Evolutionary conservation across 2,797 vertebrate species (phyloP).

Genomic region (Garrulus glandarius): DNA sequence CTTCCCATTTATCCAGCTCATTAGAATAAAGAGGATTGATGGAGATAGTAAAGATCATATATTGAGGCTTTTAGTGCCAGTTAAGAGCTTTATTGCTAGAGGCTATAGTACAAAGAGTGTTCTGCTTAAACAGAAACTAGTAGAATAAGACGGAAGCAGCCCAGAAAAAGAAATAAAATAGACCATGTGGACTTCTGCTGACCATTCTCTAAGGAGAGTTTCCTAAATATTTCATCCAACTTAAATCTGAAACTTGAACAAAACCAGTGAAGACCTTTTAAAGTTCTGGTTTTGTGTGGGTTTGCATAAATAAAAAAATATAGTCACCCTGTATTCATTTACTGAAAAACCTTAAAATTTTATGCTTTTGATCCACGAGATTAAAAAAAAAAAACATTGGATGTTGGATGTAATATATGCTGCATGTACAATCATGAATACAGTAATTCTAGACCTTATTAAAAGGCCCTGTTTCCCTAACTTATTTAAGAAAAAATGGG

Average conservation of each 20-base stretch:
- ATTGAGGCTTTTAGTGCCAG: not conserved
- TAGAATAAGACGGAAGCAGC: not conserved
- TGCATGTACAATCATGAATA: not conserved
- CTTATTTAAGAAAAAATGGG: not conserved
- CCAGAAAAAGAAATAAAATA: not conserved
- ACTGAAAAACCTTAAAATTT: not conserved
- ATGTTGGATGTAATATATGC: not conserved
- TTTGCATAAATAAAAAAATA: not conserved
- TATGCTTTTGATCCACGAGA: not conserved
- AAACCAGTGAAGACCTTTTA: not conserved
- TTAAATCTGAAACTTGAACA: not conserved
- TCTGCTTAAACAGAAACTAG: conserved; percentile 9
- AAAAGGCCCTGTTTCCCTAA: not conserved
- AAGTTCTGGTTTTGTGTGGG: not conserved
- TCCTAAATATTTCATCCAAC: not conserved
- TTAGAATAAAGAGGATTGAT: conserved; percentile 42
- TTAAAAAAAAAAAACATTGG: not conserved
- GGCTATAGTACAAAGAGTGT: not conserved
- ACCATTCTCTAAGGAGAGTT: not conserved
- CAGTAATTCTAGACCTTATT: not conserved
- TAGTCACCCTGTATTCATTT: not conserved
- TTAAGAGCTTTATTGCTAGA: conserved; percentile 25
- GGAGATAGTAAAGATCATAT: not conserved
- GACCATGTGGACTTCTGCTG: not conserved
- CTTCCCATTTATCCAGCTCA: not conserved